A percentile compares a stretch with the other conserved stretches of the same genome.
Evolutionary conservation across 64 coral and sea anemone species (phyloP).

Genomic region (Acropora yongei): DNA sequence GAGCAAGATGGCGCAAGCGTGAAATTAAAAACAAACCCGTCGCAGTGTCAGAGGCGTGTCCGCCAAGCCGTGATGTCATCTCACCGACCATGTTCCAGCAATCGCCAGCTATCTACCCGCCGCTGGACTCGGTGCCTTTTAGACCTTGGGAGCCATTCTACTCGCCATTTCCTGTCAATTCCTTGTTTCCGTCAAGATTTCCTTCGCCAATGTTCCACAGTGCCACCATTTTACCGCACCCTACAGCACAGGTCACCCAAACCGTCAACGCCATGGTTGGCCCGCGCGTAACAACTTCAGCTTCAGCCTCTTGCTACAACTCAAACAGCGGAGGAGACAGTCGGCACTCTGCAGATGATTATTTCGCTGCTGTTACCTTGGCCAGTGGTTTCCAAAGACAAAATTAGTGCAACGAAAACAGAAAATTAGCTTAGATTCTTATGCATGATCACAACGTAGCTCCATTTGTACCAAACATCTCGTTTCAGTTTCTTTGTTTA

Average conservation of each 20-base stretch:
- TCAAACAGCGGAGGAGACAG: slow-evolving; percentile 22
- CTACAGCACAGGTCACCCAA: neutral
- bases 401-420: neutral
- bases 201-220: neutral
- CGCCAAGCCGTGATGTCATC: neutral
- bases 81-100: neutral
- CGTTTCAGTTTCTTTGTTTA: no score
- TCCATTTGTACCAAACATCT: no score
- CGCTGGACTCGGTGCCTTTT: neutral
- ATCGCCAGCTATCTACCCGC: neutral
- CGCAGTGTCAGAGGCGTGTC: neutral
- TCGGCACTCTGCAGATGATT: slow-evolving; percentile 40
- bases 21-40: slow-evolving; percentile 73
- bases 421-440: no score
- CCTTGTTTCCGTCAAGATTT: neutral
- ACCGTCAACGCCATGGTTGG: neutral
- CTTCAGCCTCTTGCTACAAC: neutral
- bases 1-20: slow-evolving; percentile 66
- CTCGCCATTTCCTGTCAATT: neutral
- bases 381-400: slow-evolving; percentile 16
- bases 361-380: slow-evolving; percentile 48
- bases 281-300: slow-evolving; percentile 1
- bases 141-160: slow-evolving; percentile 1
- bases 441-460: no score
- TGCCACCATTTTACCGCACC: neutral